A percentile compares a stretch with the other conserved stretches of the same genome.
phyloP scores from a whole-genome alignment of 2,888 invertebrate genomes.

The Mayetiola destructor region DNA sequence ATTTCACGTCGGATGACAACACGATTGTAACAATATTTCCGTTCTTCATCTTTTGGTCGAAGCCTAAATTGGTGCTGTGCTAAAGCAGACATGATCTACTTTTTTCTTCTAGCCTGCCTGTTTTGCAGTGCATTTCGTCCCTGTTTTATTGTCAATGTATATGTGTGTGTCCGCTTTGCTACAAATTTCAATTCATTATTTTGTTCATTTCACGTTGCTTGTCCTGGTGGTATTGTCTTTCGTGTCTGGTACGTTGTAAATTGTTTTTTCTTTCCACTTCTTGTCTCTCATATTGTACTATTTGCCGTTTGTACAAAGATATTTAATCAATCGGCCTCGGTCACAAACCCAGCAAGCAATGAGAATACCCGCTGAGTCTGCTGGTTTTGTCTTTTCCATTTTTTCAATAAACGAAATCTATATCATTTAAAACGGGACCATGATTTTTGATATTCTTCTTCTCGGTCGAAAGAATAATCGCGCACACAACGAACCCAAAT shows the following conservation, averaged over 20 bases:
- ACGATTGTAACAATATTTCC: too few species aligned
- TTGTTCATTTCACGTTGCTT: constrained; percentile 10
- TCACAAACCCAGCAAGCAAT: constrained; percentile 7
- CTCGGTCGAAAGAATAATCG: not conserved
- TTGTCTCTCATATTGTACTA: too few species aligned
- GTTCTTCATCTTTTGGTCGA: too few species aligned
- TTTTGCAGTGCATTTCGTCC: too few species aligned
- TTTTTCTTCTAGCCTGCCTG: too few species aligned
- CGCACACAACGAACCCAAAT: not conserved
- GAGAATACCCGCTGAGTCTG: constrained; percentile 11
- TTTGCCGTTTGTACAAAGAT: too few species aligned
- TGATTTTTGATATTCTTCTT: not conserved
- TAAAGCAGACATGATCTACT: not conserved
- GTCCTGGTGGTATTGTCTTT: constrained; percentile 8
- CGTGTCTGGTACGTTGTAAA: not conserved
- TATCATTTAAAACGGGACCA: constrained; percentile 9
- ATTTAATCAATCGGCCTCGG: constrained; percentile 9
- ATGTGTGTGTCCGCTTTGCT: too few species aligned
- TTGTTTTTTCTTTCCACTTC: too few species aligned
- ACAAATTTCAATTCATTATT: not conserved
- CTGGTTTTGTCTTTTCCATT: constrained; percentile 10
- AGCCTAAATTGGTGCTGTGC: not conserved
- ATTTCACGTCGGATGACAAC: too few species aligned
- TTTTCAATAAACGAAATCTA: too few species aligned
- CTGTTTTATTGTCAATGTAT: too few species aligned